Conservation (phyloP, 1,140 invertebrate species). For the Pogonomyrmex californicus region DNA sequence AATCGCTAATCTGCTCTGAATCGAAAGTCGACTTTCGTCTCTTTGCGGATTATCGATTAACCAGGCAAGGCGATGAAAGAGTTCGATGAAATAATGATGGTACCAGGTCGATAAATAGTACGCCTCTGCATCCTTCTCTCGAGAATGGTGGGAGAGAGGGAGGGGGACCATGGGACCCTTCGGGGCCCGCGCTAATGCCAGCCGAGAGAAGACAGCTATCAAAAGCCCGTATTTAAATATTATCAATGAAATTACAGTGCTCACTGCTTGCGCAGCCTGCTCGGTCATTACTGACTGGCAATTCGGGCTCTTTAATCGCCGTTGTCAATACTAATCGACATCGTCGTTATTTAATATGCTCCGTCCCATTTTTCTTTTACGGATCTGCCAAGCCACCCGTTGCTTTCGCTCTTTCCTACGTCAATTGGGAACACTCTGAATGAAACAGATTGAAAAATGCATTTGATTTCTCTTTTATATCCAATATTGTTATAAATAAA, state of each 20-base stretch:
- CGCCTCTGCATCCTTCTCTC: conserved; percentile 66
- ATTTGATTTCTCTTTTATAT: background rate
- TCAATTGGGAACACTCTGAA: conserved; percentile 7
- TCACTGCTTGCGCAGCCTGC: conserved; percentile 65
- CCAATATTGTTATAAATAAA: conserved; percentile 11
- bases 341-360: conserved; percentile 84
- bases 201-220: conserved; percentile 82
- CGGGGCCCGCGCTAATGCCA: conserved; percentile 75
- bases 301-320: conserved; percentile 82
- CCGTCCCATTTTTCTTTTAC: conserved; percentile 33
- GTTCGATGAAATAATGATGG: conserved; percentile 85
- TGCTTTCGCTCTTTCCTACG: conserved; percentile 10
- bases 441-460: background rate
- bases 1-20: background rate
- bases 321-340: conserved; percentile 84
- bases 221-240: conserved; percentile 86
- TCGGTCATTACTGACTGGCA: conserved; percentile 77
- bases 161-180: conserved; percentile 32
- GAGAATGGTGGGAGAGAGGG: conserved; percentile 27
- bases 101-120: conserved; percentile 84
- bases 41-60: conserved; percentile 77
- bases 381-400: background rate
- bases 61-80: conserved; percentile 82
- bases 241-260: conserved; percentile 85
- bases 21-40: conserved; percentile 34